Evolutionary conservation across 2,888 invertebrate species (phyloP).

Genomic region (Drosophila ezoana): DNA sequence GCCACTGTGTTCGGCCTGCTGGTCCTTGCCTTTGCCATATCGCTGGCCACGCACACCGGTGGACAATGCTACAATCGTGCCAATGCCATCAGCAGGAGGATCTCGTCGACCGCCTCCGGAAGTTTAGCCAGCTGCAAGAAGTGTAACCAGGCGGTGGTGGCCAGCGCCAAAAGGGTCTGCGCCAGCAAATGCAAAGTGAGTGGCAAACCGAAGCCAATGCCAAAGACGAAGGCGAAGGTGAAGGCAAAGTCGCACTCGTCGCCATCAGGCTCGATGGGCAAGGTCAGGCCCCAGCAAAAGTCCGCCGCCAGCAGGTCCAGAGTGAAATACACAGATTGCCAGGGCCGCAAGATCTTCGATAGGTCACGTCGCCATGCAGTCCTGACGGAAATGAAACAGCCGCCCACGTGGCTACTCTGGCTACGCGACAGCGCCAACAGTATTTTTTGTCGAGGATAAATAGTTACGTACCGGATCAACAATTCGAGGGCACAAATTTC

Average conservation of each 20-base stretch:
- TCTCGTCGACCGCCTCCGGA: not conserved
- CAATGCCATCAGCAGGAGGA: not conserved
- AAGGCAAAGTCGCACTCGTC: not conserved
- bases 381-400: conserved; percentile 79
- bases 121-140: conserved; percentile 1
- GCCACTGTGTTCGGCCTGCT: conserved; percentile 40
- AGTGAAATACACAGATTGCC: conserved; percentile 48
- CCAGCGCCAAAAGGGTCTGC: conserved; percentile 2
- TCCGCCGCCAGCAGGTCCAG: not conserved
- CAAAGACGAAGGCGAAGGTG: not conserved
- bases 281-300: not conserved
- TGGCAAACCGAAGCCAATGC: not conserved
- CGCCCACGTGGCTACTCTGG: conserved; percentile 71
- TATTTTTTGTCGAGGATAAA: not conserved
- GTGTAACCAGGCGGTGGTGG: not conserved
- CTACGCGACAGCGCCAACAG: conserved; percentile 43
- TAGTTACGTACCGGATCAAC: fast-evolving
- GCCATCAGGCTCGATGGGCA: not conserved
- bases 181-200: not conserved
- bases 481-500: not conserved
- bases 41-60: conserved; percentile 34
- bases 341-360: conserved; percentile 70
- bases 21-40: conserved; percentile 52
- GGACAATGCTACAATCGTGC: conserved; percentile 5
- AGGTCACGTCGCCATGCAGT: conserved; percentile 65